These are phyloP conservation scores for Alligator mississippiensis DNA, from an alignment of 2,113 vertebrate species.

Conservation along the genomic window DNA sequence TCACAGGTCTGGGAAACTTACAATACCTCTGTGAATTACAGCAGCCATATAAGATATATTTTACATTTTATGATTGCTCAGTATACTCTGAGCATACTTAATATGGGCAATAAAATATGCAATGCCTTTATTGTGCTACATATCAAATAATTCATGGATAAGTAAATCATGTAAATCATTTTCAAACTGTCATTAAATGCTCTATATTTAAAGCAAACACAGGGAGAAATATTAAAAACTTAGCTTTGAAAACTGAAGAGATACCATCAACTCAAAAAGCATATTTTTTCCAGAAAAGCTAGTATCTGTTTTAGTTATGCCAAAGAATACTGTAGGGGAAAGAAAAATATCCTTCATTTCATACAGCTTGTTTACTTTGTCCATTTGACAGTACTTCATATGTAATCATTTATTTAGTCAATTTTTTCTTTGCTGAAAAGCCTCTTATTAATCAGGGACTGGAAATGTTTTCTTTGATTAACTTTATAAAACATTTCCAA, in stretches of 20 bases:
- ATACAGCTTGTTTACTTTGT: conserved; percentile 23
- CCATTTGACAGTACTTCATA: conserved; percentile 44
- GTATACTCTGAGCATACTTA: conserved; percentile 43
- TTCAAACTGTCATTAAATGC: conserved; percentile 46
- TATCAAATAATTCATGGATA: conserved; percentile 43
- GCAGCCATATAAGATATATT: conserved; percentile 18
- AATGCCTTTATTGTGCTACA: conserved; percentile 23
- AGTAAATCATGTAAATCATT: conserved; percentile 56
- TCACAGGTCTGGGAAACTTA: not conserved
- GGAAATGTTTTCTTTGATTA: not conserved
- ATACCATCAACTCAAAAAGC: conserved; percentile 33
- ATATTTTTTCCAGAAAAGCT: conserved; percentile 47
- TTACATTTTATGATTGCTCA: conserved; percentile 51
- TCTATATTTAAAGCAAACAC: conserved; percentile 59
- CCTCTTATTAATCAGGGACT: conserved; percentile 9
- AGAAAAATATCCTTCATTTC: conserved; percentile 47
- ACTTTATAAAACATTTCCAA: conserved; percentile 31
- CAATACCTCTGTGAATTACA: conserved; percentile 38
- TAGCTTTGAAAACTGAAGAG: conserved; percentile 44
- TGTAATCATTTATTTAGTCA: conserved; percentile 45
- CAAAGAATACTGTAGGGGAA: conserved; percentile 37
- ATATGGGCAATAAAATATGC: conserved; percentile 24
- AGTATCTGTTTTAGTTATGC: conserved; percentile 30
- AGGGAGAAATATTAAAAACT: conserved; percentile 28
- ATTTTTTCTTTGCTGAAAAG: conserved; percentile 35